Evolutionary conservation across 37 sponge, comb jelly and placozoan species (phyloP).

Genomic region (Aplysina aerophoba): DNA sequence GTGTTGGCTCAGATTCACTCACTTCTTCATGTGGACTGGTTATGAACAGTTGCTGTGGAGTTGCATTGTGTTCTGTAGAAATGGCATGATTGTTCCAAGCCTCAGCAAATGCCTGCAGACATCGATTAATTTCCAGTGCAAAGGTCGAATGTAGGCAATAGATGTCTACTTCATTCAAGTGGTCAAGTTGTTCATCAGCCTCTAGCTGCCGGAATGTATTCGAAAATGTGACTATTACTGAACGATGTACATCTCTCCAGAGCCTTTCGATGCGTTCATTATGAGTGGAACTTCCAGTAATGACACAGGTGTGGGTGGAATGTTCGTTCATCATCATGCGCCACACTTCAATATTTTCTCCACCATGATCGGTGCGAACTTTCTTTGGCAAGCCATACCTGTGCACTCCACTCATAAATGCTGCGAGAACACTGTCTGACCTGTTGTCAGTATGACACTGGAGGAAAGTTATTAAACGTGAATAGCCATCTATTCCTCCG

Average conservation of each 20-base stretch:
- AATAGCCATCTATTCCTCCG: conserved; percentile 4
- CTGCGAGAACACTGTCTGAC: neutral
- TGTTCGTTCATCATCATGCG: neutral
- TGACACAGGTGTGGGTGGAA: neutral
- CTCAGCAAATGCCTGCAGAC: neutral
- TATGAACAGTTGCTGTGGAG: neutral
- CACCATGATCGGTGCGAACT: conserved; percentile 13
- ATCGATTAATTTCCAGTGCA: neutral
- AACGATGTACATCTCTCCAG: neutral
- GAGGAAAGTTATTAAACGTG: neutral
- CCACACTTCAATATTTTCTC: neutral
- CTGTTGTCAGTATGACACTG: conserved; percentile 7
- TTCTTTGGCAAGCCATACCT: neutral
- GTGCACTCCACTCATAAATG: neutral
- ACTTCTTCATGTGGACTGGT: neutral
- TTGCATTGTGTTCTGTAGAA: neutral
- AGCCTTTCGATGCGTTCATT: neutral
- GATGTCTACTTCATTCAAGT: neutral
- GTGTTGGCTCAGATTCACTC: neutral
- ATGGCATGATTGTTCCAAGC: conserved; percentile 4
- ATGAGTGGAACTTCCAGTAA: neutral
- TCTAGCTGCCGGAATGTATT: neutral
- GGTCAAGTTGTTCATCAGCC: neutral
- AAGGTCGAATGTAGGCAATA: neutral
- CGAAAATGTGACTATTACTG: neutral